Evolutionary conservation across 2,888 invertebrate species (phyloP).

Genomic region (Myopa tessellatipennis): DNA sequence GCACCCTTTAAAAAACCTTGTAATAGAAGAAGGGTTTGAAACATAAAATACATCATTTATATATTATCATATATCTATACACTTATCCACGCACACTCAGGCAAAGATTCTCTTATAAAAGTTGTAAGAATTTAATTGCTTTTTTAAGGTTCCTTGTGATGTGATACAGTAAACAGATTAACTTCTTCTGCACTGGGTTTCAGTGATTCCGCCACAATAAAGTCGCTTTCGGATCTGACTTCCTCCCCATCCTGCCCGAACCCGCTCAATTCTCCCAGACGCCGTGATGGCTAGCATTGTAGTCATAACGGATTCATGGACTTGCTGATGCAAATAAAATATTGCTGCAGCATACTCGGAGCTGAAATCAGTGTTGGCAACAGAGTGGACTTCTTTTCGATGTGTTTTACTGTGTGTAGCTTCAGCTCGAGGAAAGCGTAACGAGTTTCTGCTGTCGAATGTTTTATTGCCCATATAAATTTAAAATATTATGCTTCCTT

Average conservation of each 20-base stretch:
- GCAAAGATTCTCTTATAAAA: too few species aligned
- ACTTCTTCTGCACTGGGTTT: background rate
- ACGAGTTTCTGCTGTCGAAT: slow-evolving; percentile 17
- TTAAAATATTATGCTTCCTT: background rate
- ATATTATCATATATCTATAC: too few species aligned
- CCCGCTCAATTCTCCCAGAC: background rate
- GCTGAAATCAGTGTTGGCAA: background rate
- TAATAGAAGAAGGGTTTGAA: too few species aligned
- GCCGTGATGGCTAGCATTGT: background rate
- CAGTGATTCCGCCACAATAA: background rate
- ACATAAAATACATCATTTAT: too few species aligned
- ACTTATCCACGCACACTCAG: too few species aligned
- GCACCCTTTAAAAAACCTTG: too few species aligned
- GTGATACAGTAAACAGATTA: background rate
- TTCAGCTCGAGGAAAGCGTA: background rate
- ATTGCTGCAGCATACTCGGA: background rate
- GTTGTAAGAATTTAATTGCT: slow-evolving; percentile 1
- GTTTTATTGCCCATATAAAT: slow-evolving; percentile 21
- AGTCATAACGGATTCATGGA: background rate
- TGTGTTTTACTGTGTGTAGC: background rate
- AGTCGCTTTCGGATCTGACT: background rate
- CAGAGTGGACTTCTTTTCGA: background rate
- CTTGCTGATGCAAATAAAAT: background rate
- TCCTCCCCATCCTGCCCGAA: background rate
- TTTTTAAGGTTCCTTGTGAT: slow-evolving; percentile 1